Conservation (phyloP, 2,797 vertebrate species). For the Limosa lapponica region DNA sequence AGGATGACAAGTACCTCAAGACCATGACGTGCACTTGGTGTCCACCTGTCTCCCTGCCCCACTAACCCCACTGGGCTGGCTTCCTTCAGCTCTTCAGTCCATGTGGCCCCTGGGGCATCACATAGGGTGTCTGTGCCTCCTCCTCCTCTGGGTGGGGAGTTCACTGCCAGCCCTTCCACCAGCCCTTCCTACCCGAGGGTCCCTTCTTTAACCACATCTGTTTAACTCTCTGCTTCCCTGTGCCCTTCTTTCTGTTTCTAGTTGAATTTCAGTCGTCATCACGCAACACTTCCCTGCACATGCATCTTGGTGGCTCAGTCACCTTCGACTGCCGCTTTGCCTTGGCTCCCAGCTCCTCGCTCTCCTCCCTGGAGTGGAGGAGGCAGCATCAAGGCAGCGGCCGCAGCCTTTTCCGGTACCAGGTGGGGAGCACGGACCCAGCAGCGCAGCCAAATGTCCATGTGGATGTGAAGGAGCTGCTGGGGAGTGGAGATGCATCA, state of each 20-base stretch:
- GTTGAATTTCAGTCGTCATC: constrained; percentile 87
- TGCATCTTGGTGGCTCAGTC: constrained; percentile 69
- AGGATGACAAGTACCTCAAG: background rate
- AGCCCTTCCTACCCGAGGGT: background rate
- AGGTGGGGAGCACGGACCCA: background rate
- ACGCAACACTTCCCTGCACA: constrained; percentile 63
- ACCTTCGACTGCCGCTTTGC: constrained; percentile 84
- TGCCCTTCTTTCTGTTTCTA: constrained; percentile 40
- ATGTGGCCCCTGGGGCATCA: background rate
- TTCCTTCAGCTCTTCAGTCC: background rate
- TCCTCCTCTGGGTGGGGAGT: background rate
- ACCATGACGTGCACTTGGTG: background rate
- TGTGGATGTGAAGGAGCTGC: constrained; percentile 60
- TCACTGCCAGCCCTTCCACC: background rate
- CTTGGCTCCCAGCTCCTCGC: constrained; percentile 46
- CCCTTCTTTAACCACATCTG: background rate
- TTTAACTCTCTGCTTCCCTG: background rate
- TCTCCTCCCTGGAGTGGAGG: constrained; percentile 83
- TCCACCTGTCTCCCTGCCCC: background rate
- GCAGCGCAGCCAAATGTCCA: constrained; percentile 4
- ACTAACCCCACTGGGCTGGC: background rate
- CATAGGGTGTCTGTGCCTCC: background rate
- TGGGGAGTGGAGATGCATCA: constrained; percentile 76
- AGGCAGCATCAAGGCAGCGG: constrained; percentile 85
- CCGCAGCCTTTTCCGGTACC: constrained; percentile 73